Evolutionary conservation across 2,888 invertebrate species (phyloP), one percentile per base, ranked within the genome.

Genomic region (Timandra comae): DNA sequence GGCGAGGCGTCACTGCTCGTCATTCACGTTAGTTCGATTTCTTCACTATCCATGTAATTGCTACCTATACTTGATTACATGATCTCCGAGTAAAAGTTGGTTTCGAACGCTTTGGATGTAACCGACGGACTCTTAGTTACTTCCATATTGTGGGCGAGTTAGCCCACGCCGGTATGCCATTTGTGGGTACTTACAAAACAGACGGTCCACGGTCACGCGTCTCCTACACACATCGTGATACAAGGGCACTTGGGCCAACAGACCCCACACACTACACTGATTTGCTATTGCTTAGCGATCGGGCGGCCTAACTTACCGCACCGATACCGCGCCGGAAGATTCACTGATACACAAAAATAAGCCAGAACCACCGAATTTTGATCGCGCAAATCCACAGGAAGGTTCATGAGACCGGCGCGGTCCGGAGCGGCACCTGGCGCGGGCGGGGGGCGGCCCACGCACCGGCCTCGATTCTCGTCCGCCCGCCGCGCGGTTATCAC

Each of bases 401-500:
- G 81, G 82, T 75, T 82, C 72, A 63, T 80, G 82, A 87, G 86
- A 86, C 84, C 87, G 87, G 87, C 88, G 88, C 88, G 87, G 88
- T 84, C 84, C 87, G 85, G 88, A 86, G 88, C 85, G 86, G 81
- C 81, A 77, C 80, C 79, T 77, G 80, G 80, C 80, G 78, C 76
- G 79, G 79, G 82, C 75, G 82, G 78, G 73, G 82, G 85, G 82
- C 82, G 86, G 86, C 86, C 86, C 84, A 84, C 84, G 85, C 85
- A 84, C 82, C 85, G 85, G 84, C 84, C 84, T 85, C 84, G 84
- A 85, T 85, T 84, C 84, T 85, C 82, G 84, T 81, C 84, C 84
- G 84, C 84, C 84, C 80, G 84, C 81, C 82, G 84, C 84, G 85
- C 84, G 84, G 84, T 85, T 85, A 84, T 85, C 85, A 84, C 85